phyloP scores from a whole-genome alignment of 2,113 vertebrate species.

The Paratilapia polleni region DNA sequence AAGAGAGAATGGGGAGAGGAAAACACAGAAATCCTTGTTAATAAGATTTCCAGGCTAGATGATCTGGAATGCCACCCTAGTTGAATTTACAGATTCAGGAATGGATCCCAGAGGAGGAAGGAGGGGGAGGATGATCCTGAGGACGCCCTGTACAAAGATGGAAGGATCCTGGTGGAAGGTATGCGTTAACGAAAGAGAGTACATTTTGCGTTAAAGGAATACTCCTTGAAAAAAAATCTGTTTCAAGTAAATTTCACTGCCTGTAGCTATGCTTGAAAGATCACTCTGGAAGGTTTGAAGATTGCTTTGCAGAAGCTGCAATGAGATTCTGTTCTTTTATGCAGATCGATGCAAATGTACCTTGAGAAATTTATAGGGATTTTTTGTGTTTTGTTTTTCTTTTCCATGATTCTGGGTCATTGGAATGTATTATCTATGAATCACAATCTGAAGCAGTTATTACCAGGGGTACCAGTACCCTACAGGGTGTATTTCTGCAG shows the following conservation, averaged over 20 bases:
- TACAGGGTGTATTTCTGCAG: neutral
- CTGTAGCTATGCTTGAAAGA: neutral
- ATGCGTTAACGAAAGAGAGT: conserved; percentile 40
- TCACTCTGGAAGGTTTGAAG: neutral
- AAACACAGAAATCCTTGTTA: conserved; percentile 89
- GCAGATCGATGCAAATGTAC: neutral
- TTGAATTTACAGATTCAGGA: conserved; percentile 44
- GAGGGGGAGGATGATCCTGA: conserved; percentile 25
- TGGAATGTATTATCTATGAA: neutral
- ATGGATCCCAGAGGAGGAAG: conserved; percentile 49
- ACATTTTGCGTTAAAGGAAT: conserved; percentile 41
- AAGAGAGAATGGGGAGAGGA: conserved; percentile 46
- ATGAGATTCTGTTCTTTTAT: neutral
- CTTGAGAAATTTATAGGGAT: neutral
- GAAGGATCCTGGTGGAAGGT: conserved; percentile 60
- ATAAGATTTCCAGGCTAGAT: conserved; percentile 76
- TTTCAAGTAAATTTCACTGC: neutral
- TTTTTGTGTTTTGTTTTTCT: neutral
- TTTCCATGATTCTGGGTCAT: neutral
- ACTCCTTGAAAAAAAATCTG: neutral
- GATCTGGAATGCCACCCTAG: conserved; percentile 55
- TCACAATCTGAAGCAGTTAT: neutral
- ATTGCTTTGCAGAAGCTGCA: neutral
- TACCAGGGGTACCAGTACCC: neutral
- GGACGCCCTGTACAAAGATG: conserved; percentile 62